Evolutionary conservation across 1,140 invertebrate species (phyloP).

Genomic region (Harpegnathos saltator): DNA sequence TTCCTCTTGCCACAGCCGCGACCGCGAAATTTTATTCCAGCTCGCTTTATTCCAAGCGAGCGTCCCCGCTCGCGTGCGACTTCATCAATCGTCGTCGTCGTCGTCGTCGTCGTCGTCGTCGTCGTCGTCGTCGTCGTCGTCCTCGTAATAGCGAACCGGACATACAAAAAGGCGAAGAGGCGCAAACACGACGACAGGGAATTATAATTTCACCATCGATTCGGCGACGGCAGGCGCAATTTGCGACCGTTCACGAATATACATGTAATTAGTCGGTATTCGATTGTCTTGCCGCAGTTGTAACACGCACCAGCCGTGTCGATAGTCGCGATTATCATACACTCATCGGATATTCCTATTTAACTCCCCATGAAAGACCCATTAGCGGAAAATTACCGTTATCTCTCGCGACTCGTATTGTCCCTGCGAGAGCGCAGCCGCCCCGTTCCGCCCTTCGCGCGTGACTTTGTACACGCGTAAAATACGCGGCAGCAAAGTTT

Average conservation of each 20-base stretch:
- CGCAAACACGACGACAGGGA: not conserved
- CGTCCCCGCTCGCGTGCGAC: not conserved
- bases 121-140: no score
- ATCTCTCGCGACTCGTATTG: not conserved
- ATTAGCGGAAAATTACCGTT: not conserved
- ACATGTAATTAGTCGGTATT: slow-evolving; percentile 23
- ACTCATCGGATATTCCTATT: slow-evolving; percentile 16
- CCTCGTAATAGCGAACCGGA: not conserved
- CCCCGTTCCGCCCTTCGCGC: not conserved
- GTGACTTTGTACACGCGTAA: not conserved
- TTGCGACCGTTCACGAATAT: not conserved
- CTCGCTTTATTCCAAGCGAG: no score
- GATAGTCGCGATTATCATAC: not conserved
- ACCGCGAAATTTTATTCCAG: not conserved
- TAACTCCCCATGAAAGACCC: not conserved
- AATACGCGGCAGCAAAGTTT: not conserved
- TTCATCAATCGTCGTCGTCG: not conserved
- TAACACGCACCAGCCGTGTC: not conserved
- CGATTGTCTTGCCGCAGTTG: slow-evolving; percentile 2
- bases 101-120: no score
- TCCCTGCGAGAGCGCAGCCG: no score
- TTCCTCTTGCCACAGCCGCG: not conserved
- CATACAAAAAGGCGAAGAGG: not conserved
- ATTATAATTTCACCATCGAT: slow-evolving; percentile 1
- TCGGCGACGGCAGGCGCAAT: not conserved